phyloP scores from a whole-genome alignment of 1,140 invertebrate genomes.

The Microplitis mediator region DNA sequence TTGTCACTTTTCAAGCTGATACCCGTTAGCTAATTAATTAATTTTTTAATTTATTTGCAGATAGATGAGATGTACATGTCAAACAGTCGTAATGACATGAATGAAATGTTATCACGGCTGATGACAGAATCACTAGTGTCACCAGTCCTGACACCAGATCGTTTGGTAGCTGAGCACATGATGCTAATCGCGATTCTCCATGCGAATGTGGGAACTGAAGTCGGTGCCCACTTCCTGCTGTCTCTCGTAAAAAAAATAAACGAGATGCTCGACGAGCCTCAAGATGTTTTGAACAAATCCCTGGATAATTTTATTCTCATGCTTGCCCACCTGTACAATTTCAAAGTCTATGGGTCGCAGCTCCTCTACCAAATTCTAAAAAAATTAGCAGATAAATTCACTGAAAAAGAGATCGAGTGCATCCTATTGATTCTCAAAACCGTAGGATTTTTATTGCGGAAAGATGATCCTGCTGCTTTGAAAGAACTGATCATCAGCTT shows the following conservation, averaged over 20 bases:
- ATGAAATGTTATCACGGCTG: slow-evolving; percentile 73
- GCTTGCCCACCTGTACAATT: slow-evolving; percentile 85
- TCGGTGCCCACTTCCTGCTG: slow-evolving; percentile 84
- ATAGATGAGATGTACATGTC: slow-evolving; percentile 77
- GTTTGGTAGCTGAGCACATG: slow-evolving; percentile 83
- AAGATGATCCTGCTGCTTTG: slow-evolving; percentile 83
- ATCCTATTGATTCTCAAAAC: slow-evolving; percentile 80
- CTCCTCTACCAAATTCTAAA: slow-evolving; percentile 81
- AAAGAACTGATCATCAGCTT: slow-evolving; percentile 82
- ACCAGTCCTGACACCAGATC: slow-evolving; percentile 71
- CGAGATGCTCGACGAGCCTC: slow-evolving; percentile 59
- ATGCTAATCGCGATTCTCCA: slow-evolving; percentile 84
- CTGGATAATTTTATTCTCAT: slow-evolving; percentile 86
- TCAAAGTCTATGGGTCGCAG: slow-evolving; percentile 79
- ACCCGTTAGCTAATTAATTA: slow-evolving; percentile 23
- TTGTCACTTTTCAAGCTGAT: background rate
- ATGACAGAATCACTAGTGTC: slow-evolving; percentile 73
- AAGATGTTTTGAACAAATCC: slow-evolving; percentile 75
- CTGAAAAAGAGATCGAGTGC: slow-evolving; percentile 86
- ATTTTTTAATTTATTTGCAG: slow-evolving; percentile 47
- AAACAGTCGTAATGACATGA: slow-evolving; percentile 84
- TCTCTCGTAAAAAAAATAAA: slow-evolving; percentile 72
- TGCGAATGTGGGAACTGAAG: slow-evolving; percentile 88
- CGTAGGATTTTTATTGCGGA: slow-evolving; percentile 83
- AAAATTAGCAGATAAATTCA: slow-evolving; percentile 68